Evolutionary conservation across 1,140 invertebrate genomes (phyloP), one percentile per base, ranked within the genome.

Genomic region (Danaus melanippus): DNA sequence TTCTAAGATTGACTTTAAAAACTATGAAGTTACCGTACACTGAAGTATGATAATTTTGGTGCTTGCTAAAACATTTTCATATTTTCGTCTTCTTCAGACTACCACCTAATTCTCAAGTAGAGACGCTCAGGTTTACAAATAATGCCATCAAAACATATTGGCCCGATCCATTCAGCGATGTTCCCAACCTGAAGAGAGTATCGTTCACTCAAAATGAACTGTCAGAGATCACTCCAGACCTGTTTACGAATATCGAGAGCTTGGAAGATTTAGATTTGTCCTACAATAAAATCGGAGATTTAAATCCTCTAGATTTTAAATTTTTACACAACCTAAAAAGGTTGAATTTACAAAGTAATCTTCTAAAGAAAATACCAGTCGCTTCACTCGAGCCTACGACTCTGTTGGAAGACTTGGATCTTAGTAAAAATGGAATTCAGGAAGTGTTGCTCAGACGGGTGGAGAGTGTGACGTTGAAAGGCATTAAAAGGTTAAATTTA

Each of bases 231-330:
- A 85, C 77, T 2, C 76, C 79, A 6, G 84, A 87, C 48, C 59
- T 87, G 8, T 86, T 87, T 50, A 76, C 77, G 0, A 85, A 84
- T 2, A 69, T 81, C 10, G 58, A 73, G 7, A 56, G 56, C 9
- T 62, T 90, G 10, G 78, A 84, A 74, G 82, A 75, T 21, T 49
- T 91, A 6, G 89, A 90, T 62, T 51, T 90, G 8, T 90, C 89
- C 0, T 74, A 86, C 50, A 91, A 90, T 63, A 81, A 87, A 53
- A 66, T 90, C 17, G 61, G 65, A 9, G 68, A 70, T 10, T 70
- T 88, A 12, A 83, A 77, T 60, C 57, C 66, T 1, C 53, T 80
- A 44, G 79, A 86, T 56, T 87, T 88, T 49, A 78, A 76, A 51
- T 59, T 69, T 42, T 58, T 88, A 50, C 64, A 53, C 7, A 66